Evolutionary conservation across 2,888 invertebrate genomes (phyloP).

Genomic region (Ischnura elegans): DNA sequence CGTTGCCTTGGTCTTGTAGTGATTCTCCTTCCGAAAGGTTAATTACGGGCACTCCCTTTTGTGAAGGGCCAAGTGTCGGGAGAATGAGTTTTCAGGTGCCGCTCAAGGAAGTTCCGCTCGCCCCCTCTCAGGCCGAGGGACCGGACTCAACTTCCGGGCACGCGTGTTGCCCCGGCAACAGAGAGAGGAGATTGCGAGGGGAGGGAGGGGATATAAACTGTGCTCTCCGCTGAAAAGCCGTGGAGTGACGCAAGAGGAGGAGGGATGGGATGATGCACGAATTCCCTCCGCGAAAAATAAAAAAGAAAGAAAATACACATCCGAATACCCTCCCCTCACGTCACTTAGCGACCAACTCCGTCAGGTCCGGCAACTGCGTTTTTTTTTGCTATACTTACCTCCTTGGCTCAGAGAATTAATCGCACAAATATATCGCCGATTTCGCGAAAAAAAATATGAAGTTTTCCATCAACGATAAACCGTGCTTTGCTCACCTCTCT

Average conservation of each 20-base stretch:
- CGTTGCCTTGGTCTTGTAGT: not conserved
- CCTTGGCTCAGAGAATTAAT: not conserved
- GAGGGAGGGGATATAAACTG: not conserved
- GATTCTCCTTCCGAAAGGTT: not conserved
- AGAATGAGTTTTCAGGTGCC: not conserved
- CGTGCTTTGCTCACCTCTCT: too few relatives aligned
- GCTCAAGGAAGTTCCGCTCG: slow-evolving; percentile 9
- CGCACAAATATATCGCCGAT: not conserved
- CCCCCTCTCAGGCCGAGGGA: not conserved
- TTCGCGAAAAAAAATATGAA: too few relatives aligned
- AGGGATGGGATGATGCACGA: slow-evolving; percentile 9
- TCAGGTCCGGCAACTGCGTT: not conserved
- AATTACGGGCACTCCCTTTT: not conserved
- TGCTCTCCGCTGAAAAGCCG: not conserved
- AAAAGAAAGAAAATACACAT: not conserved
- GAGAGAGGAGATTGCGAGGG: not conserved
- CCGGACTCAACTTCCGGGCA: slow-evolving; percentile 26
- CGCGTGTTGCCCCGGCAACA: slow-evolving; percentile 7
- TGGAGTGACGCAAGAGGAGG: not conserved
- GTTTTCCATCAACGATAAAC: too few relatives aligned
- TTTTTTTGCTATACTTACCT: not conserved
- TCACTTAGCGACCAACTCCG: not conserved
- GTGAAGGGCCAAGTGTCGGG: not conserved
- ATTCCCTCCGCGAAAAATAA: slow-evolving; percentile 11
- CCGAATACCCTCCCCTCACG: not conserved